These are phyloP conservation scores for Salminus brasiliensis DNA, from an alignment of 2,113 vertebrate genomes.

Conservation along the genomic window DNA sequence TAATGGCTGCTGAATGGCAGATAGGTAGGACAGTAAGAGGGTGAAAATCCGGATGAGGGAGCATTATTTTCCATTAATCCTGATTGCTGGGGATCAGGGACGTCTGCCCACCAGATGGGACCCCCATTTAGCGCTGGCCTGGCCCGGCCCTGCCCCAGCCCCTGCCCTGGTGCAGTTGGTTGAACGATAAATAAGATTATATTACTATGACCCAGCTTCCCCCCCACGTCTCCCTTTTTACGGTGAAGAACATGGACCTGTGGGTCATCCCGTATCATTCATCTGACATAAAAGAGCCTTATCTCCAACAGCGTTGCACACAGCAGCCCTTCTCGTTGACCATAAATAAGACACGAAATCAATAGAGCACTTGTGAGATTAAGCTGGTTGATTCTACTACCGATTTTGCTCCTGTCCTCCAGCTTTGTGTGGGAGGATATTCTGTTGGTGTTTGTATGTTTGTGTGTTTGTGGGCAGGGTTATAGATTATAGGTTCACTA, in stretches of 20 bases:
- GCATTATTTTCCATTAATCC: conserved; percentile 51
- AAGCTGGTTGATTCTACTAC: conserved; percentile 16
- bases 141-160: too few relatives aligned
- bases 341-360: conserved; percentile 48
- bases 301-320: conserved; percentile 28
- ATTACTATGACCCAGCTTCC: background rate
- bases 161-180: conserved; percentile 11
- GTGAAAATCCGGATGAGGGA: conserved; percentile 21
- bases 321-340: conserved; percentile 26
- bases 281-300: conserved; percentile 41
- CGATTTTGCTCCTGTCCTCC: background rate
- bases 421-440: background rate
- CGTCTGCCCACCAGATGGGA: conserved; percentile 51
- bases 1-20: background rate
- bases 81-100: conserved; percentile 35
- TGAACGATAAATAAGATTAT: conserved; percentile 50
- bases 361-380: conserved; percentile 48
- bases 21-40: conserved; percentile 8
- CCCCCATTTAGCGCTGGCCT: conserved; percentile 43
- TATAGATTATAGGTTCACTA: conserved; percentile 20
- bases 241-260: conserved; percentile 28
- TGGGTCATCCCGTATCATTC: conserved; percentile 15
- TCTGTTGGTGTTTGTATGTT: background rate
- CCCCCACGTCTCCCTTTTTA: background rate
- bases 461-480: conserved; percentile 8